phyloP scores from a whole-genome alignment of 2,113 vertebrate species.

The Paralichthys olivaceus region DNA sequence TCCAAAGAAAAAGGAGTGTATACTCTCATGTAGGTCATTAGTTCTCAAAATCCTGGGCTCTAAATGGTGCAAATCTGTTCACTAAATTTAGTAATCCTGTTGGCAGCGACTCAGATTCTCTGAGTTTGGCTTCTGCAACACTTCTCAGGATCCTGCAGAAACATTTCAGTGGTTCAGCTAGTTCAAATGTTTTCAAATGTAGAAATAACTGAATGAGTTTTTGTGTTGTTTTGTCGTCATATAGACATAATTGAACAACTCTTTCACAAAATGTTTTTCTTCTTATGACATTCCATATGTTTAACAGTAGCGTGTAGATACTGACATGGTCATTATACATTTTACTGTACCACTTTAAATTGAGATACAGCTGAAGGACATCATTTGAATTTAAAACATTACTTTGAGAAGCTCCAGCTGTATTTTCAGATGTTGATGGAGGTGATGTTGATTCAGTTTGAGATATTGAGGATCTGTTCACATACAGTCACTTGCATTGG shows the following conservation, averaged over 20 bases:
- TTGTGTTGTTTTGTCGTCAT: neutral
- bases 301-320: too few relatives aligned
- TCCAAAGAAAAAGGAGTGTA: slow-evolving; percentile 9
- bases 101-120: slow-evolving; percentile 54
- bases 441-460: neutral
- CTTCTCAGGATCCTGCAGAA: slow-evolving; percentile 52
- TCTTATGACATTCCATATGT: too few relatives aligned
- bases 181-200: slow-evolving; percentile 1
- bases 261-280: neutral
- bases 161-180: slow-evolving; percentile 10
- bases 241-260: neutral
- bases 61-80: slow-evolving; percentile 62
- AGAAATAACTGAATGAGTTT: slow-evolving; percentile 29
- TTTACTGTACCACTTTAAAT: neutral
- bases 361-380: neutral
- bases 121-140: slow-evolving; percentile 55
- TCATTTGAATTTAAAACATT: neutral
- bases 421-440: neutral
- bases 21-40: slow-evolving; percentile 64
- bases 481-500: too few relatives aligned
- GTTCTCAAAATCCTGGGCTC: slow-evolving; percentile 58
- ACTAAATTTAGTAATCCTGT: slow-evolving; percentile 71
- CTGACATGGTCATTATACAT: too few relatives aligned
- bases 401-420: too few relatives aligned
- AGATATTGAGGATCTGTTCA: neutral